A percentile compares a stretch with the other conserved stretches of the same genome.
Conservation (phyloP, 1,140 invertebrate genomes). For the Neodiprion lecontei region DNA sequence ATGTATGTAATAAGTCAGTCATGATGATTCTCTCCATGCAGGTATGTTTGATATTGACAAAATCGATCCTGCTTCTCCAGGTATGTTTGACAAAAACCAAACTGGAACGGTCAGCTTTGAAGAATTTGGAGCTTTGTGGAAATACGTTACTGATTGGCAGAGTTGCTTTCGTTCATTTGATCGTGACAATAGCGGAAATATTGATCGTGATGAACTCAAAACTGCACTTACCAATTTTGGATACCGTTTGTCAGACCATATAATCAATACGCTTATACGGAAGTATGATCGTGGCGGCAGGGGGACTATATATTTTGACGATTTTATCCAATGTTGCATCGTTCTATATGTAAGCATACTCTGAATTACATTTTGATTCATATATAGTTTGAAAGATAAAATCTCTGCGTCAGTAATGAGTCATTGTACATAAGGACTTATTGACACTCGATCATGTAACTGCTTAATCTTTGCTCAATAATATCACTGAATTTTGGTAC, state of each 20-base stretch:
- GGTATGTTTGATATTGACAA: slow-evolving; percentile 59
- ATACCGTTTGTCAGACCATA: slow-evolving; percentile 86
- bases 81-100: slow-evolving; percentile 96
- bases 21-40: slow-evolving; percentile 39
- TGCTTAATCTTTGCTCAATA: slow-evolving; percentile 12
- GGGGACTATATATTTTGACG: slow-evolving; percentile 95
- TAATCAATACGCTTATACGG: slow-evolving; percentile 82
- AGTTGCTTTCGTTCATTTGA: slow-evolving; percentile 95
- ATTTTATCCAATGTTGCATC: slow-evolving; percentile 97
- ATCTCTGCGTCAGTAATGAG: too few relatives aligned
- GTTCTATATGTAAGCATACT: slow-evolving; percentile 85
- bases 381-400: slow-evolving; percentile 14
- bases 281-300: slow-evolving; percentile 95
- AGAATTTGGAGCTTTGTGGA: slow-evolving; percentile 95
- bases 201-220: slow-evolving; percentile 89
- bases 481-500: slow-evolving; percentile 6
- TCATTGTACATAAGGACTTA: too few relatives aligned
- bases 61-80: slow-evolving; percentile 65
- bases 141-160: slow-evolving; percentile 99
- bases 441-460: neutral
- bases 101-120: slow-evolving; percentile 92
- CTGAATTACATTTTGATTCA: slow-evolving; percentile 19
- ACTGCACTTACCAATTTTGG: slow-evolving; percentile 92
- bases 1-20: neutral
- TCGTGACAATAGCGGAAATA: slow-evolving; percentile 94